A percentile compares a stretch with the other conserved stretches of the same genome.
Evolutionary conservation across 2,797 vertebrate genomes (phyloP).

Genomic region (Agapornis canus): DNA sequence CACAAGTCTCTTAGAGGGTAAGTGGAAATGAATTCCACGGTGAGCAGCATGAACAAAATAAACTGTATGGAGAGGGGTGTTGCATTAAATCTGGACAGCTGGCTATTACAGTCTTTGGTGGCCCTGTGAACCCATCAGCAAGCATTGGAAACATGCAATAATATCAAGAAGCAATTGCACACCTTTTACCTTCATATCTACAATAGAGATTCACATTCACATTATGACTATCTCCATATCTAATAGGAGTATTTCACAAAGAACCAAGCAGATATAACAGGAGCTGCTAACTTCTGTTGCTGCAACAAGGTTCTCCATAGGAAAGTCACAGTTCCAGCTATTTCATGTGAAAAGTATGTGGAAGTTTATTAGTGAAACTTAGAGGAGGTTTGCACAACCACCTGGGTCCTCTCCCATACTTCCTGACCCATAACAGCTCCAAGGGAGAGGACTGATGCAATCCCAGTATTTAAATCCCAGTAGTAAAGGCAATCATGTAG

Average conservation of each 20-base stretch:
- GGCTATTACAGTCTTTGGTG: neutral
- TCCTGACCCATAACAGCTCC: neutral
- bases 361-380: neutral
- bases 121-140: neutral
- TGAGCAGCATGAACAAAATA: neutral
- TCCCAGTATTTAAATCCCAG: neutral
- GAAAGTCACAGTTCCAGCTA: neutral
- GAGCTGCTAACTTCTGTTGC: neutral
- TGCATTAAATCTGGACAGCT: neutral
- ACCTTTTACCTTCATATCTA: neutral
- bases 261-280: neutral
- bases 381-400: neutral
- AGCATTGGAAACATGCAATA: neutral
- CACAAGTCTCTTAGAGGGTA: neutral
- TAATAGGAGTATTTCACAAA: rapidly evolving
- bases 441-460: neutral
- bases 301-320: neutral
- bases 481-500: neutral
- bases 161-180: neutral
- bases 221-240: neutral
- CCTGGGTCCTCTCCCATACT: neutral
- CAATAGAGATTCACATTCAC: neutral
- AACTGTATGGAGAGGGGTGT: neutral
- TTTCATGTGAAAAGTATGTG: neutral
- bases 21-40: neutral